phyloP scores from a whole-genome alignment of 92 coral and sea anemone genomes.

The Porites cylindrica region DNA sequence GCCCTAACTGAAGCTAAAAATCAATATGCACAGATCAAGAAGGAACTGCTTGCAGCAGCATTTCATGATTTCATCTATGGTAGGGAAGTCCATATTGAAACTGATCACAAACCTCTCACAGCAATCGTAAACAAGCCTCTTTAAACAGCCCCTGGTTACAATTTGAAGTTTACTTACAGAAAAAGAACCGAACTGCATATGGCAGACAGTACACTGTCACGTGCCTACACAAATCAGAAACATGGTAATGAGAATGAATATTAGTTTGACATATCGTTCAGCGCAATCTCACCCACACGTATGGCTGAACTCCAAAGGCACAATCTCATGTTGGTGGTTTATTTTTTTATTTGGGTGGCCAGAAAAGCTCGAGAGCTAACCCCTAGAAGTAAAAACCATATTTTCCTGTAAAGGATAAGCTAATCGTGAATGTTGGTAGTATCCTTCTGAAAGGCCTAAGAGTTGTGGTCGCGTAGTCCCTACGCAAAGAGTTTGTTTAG shows the following conservation, averaged over 20 bases:
- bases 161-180: slow-evolving; percentile 36
- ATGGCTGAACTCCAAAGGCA: slow-evolving; percentile 40
- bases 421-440: slow-evolving; percentile 18
- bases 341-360: slow-evolving; percentile 43
- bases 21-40: slow-evolving; percentile 45
- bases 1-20: slow-evolving; percentile 44
- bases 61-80: slow-evolving; percentile 42
- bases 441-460: slow-evolving; percentile 48
- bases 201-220: slow-evolving; percentile 44
- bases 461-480: slow-evolving; percentile 37
- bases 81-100: slow-evolving; percentile 45
- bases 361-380: slow-evolving; percentile 18
- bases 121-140: slow-evolving; percentile 53
- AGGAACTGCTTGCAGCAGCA: slow-evolving; percentile 43
- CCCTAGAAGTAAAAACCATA: slow-evolving; percentile 31
- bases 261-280: slow-evolving; percentile 38
- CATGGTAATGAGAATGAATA: slow-evolving; percentile 12
- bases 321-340: background rate
- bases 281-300: slow-evolving; percentile 39
- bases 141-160: slow-evolving; percentile 40
- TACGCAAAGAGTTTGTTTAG: slow-evolving; percentile 18
- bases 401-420: slow-evolving; percentile 45
- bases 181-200: slow-evolving; percentile 32
- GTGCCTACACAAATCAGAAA: slow-evolving; percentile 31
- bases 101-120: slow-evolving; percentile 60